Evolutionary conservation across 2,797 vertebrate species (phyloP).

Genomic region (Lithobates pipiens): DNA sequence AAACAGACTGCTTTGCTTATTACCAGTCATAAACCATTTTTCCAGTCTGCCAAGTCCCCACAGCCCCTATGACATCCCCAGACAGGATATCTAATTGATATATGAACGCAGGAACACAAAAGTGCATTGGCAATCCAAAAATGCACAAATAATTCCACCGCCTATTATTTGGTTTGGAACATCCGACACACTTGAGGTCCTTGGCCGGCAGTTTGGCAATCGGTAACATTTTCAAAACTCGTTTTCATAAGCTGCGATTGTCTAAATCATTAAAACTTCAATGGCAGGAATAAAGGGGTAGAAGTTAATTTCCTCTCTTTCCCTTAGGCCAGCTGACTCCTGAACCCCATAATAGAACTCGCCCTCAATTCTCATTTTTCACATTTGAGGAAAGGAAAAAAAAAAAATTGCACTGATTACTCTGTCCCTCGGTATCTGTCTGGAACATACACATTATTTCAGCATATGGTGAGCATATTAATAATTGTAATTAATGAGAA

Average conservation of each 20-base stretch:
- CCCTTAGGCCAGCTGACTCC: constrained; percentile 6
- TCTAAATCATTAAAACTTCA: constrained; percentile 15
- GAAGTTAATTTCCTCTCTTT: constrained; percentile 7
- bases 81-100: background rate
- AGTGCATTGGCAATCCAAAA: background rate
- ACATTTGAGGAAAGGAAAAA: background rate
- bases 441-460: constrained; percentile 11
- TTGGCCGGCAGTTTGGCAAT: background rate
- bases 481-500: constrained; percentile 56
- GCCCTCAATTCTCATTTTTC: constrained; percentile 19
- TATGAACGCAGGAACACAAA: background rate
- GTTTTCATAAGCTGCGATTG: background rate
- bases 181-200: background rate
- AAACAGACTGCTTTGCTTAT: background rate
- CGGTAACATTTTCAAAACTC: background rate
- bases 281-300: background rate
- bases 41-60: background rate
- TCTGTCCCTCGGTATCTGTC: constrained; percentile 8
- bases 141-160: background rate
- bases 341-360: background rate
- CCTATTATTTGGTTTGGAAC: background rate
- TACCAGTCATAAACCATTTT: background rate
- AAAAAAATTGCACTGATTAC: background rate
- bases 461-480: constrained; percentile 43
- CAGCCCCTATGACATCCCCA: background rate